Conservation (phyloP, 2,888 invertebrate genomes). For the Catocala nupta region DNA sequence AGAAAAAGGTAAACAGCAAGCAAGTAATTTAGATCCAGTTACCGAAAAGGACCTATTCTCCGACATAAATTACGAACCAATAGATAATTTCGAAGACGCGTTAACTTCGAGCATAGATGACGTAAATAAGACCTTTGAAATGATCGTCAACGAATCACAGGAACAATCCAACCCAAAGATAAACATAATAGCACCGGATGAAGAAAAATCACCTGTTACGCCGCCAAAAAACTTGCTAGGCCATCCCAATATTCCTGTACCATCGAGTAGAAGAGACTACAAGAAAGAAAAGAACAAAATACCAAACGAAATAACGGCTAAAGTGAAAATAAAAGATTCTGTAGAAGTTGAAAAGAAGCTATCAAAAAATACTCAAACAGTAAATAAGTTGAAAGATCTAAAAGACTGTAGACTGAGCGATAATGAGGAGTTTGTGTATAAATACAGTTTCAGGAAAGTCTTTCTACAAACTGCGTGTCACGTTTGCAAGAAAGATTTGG, state of each 20-base stretch:
- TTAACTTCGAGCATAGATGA: slow-evolving; percentile 79
- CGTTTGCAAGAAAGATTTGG: slow-evolving; percentile 78
- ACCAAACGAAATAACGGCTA: slow-evolving; percentile 74
- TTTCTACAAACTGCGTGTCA: slow-evolving; percentile 88
- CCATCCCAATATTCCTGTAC: slow-evolving; percentile 84
- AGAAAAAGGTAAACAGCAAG: slow-evolving; percentile 71
- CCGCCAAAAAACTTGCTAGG: slow-evolving; percentile 87
- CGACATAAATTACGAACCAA: slow-evolving; percentile 68
- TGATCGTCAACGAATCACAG: slow-evolving; percentile 70
- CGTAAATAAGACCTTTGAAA: slow-evolving; percentile 78
- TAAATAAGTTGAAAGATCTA: slow-evolving; percentile 60
- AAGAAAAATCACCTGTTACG: slow-evolving; percentile 67
- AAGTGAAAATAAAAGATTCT: slow-evolving; percentile 79
- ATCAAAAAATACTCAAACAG: slow-evolving; percentile 73
- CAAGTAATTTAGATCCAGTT: slow-evolving; percentile 32
- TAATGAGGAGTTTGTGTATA: slow-evolving; percentile 88
- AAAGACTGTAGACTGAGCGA: slow-evolving; percentile 76
- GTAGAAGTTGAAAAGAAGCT: slow-evolving; percentile 64
- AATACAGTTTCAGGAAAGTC: slow-evolving; percentile 89
- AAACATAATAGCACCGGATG: slow-evolving; percentile 70
- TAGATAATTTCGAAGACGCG: slow-evolving; percentile 82
- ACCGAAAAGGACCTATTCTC: slow-evolving; percentile 32
- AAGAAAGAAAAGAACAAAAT: slow-evolving; percentile 85
- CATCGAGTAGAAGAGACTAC: slow-evolving; percentile 84
- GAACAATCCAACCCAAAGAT: slow-evolving; percentile 68